Evolutionary conservation across 30 jellyfish, hydroid and myxozoan genomes (phyloP).

Genomic region (Aurelia aurita): DNA sequence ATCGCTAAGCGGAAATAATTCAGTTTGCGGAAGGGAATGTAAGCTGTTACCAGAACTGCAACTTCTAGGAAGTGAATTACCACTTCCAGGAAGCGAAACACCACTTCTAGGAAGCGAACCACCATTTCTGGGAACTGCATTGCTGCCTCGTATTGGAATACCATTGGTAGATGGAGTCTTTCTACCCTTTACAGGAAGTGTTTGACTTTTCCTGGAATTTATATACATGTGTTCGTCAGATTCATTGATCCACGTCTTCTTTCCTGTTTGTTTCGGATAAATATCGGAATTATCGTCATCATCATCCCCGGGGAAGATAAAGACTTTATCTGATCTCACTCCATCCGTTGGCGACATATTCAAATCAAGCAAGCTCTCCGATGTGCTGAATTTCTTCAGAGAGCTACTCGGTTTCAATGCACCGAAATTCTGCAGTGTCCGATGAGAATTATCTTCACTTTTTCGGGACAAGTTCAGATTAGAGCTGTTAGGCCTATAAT

Average conservation of each 20-base stretch:
- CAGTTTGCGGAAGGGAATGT: constrained; percentile 18
- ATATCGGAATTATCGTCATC: neutral
- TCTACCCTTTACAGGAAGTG: constrained; percentile 6
- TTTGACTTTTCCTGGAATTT: constrained; percentile 37
- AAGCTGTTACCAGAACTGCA: constrained; percentile 15
- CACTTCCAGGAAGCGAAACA: neutral
- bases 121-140: constrained; percentile 1
- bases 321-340: neutral
- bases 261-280: neutral
- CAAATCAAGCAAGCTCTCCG: constrained; percentile 46
- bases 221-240: neutral
- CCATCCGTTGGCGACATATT: neutral
- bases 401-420: constrained; percentile 38
- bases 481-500: constrained; percentile 27
- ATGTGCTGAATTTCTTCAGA: constrained; percentile 31
- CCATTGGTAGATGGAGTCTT: neutral
- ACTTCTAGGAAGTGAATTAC: neutral
- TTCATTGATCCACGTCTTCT: neutral
- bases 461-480: constrained; percentile 45
- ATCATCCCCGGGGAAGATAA: neutral
- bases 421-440: constrained; percentile 8
- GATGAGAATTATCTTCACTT: constrained; percentile 13
- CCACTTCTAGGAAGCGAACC: no score
- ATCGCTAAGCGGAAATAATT: constrained; percentile 38
- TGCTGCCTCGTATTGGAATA: constrained; percentile 8